A percentile compares a stretch with the other conserved stretches of the same genome.
Evolutionary conservation across 2,888 invertebrate genomes (phyloP).

Genomic region (Palloptera scutellata): DNA sequence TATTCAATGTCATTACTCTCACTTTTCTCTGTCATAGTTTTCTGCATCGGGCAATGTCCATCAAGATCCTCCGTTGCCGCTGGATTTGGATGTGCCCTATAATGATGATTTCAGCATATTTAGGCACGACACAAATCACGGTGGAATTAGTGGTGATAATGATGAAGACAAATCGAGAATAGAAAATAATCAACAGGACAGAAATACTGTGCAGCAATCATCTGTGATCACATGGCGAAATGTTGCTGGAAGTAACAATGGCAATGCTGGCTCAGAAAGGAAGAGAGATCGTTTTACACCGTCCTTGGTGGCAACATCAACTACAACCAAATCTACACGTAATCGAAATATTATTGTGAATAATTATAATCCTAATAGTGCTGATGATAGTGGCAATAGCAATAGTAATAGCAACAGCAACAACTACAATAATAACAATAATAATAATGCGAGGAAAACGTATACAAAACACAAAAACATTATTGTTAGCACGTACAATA

Average conservation of each 20-base stretch:
- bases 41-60: slow-evolving; percentile 48
- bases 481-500: slow-evolving; percentile 59
- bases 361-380: slow-evolving; percentile 61
- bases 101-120: slow-evolving; percentile 71
- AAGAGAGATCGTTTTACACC: slow-evolving; percentile 23
- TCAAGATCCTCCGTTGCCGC: slow-evolving; percentile 70
- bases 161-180: slow-evolving; percentile 44
- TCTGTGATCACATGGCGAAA: slow-evolving; percentile 46
- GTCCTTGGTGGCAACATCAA: slow-evolving; percentile 31
- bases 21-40: slow-evolving; percentile 36
- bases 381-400: slow-evolving; percentile 39
- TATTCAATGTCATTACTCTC: too few relatives aligned
- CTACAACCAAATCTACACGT: slow-evolving; percentile 48
- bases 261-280: background rate
- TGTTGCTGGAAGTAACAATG: slow-evolving; percentile 31
- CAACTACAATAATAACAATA: slow-evolving; percentile 43
- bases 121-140: slow-evolving; percentile 44
- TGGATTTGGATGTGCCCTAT: slow-evolving; percentile 73
- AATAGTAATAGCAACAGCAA: slow-evolving; percentile 41
- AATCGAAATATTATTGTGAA: slow-evolving; percentile 64
- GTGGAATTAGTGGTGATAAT: slow-evolving; percentile 18
- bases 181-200: background rate
- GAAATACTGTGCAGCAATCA: slow-evolving; percentile 29
- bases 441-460: slow-evolving; percentile 53
- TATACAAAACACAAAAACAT: slow-evolving; percentile 63